Evolutionary conservation across 2,888 invertebrate species (phyloP).

Genomic region (Scaptomyza flava): DNA sequence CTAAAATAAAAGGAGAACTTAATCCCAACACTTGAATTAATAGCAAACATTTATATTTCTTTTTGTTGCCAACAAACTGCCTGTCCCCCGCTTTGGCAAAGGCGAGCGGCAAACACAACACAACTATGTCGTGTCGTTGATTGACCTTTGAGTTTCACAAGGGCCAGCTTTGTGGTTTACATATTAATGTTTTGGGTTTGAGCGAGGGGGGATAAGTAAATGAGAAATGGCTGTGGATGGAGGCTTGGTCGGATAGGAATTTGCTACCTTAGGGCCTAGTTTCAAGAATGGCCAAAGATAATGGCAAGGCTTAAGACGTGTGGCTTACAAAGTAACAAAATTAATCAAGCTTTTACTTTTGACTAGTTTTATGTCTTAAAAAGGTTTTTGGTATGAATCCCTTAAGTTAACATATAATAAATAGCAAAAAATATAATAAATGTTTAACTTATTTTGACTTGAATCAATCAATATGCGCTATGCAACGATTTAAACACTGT

Average conservation of each 20-base stretch:
- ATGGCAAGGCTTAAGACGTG: conserved; percentile 36
- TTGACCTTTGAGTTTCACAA: conserved; percentile 55
- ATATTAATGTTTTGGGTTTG: conserved; percentile 25
- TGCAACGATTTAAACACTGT: no score
- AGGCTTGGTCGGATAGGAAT: conserved; percentile 33
- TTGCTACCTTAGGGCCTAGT: conserved; percentile 45
- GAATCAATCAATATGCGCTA: no score
- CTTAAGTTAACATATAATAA: not conserved
- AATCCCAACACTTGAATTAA: conserved; percentile 63
- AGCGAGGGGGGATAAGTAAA: conserved; percentile 48
- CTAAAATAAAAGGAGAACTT: conserved; percentile 4
- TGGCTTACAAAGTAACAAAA: conserved; percentile 42
- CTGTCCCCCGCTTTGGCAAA: not conserved
- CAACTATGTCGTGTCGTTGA: conserved; percentile 23
- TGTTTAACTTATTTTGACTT: no score
- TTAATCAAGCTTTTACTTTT: conserved; percentile 2
- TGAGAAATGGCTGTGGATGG: conserved; percentile 40
- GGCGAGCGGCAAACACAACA: not conserved
- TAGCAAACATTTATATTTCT: conserved; percentile 60
- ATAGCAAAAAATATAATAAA: not conserved
- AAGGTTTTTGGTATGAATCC: not conserved
- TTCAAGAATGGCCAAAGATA: conserved; percentile 39
- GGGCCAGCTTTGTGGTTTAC: conserved; percentile 33
- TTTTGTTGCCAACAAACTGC: conserved; percentile 31
- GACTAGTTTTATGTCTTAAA: not conserved